Percentiles rank a stretch among this genome's conserved stretches.
These are phyloP conservation scores for Siniperca knerii DNA, from an alignment of 2,113 vertebrate species.

Conservation along the genomic window DNA sequence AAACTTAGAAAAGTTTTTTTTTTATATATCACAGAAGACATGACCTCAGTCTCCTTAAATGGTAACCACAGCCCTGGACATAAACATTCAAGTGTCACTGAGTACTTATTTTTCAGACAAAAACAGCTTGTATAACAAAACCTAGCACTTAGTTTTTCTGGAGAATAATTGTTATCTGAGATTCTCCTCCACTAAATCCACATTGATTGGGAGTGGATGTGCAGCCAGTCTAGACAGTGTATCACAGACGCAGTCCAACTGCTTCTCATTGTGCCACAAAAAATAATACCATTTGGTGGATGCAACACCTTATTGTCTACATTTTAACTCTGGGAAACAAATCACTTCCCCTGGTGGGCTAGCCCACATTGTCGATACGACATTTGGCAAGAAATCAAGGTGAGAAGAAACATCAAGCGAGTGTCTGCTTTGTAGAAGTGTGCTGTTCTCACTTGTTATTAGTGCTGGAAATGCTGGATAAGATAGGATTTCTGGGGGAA, in stretches of 20 bases:
- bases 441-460: conserved; percentile 24
- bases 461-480: conserved; percentile 7
- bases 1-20: too few relatives aligned
- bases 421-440: conserved; percentile 8
- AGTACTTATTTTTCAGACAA: background rate
- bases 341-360: conserved; percentile 22
- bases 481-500: background rate
- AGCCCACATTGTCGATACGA: conserved; percentile 32
- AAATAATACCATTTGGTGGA: conserved; percentile 6
- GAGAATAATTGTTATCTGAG: background rate
- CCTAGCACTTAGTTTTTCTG: background rate
- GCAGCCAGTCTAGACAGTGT: conserved; percentile 6
- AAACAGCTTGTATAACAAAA: background rate
- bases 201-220: background rate
- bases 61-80: background rate
- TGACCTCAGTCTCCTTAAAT: background rate
- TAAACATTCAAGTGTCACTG: background rate
- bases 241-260: background rate
- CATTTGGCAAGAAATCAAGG: conserved; percentile 60
- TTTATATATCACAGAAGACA: background rate
- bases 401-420: conserved; percentile 30
- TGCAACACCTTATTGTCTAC: conserved; percentile 24
- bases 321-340: conserved; percentile 34
- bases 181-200: background rate
- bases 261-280: conserved; percentile 12